Conservation (phyloP, 2,888 invertebrate species). For the Aricia artaxerxes region DNA sequence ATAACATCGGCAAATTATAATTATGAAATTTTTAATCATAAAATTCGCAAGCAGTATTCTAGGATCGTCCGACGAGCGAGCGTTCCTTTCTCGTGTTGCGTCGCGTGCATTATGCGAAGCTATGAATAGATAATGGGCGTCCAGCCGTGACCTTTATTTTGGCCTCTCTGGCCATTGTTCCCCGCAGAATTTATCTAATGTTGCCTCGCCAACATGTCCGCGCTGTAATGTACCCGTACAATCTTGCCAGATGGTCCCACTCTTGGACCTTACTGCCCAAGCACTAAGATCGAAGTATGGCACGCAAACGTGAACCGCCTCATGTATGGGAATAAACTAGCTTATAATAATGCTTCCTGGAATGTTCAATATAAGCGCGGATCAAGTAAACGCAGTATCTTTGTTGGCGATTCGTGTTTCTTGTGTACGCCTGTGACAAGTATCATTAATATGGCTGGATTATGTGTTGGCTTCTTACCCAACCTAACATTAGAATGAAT, state of each 20-base stretch:
- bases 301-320: neutral
- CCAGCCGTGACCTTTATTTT: conserved; percentile 71
- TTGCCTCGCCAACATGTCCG: conserved; percentile 51
- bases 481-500: conserved; percentile 1
- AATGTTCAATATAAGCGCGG: conserved; percentile 16
- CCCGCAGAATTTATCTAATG: conserved; percentile 58
- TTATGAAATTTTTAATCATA: neutral
- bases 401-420: conserved; percentile 5
- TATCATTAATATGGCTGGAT: conserved; percentile 5
- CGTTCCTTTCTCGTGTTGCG: conserved; percentile 44
- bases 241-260: neutral
- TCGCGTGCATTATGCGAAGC: conserved; percentile 63
- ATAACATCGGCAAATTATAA: neutral
- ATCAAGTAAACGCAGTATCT: conserved; percentile 20
- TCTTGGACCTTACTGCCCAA: neutral
- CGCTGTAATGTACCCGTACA: neutral
- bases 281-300: neutral
- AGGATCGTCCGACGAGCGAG: neutral
- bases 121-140: conserved; percentile 71
- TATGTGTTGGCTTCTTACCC: conserved; percentile 16
- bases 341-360: conserved; percentile 27
- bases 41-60: neutral
- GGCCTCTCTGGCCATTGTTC: conserved; percentile 67
- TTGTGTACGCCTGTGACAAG: neutral
- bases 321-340: conserved; percentile 25